phyloP scores from a whole-genome alignment of 2,797 vertebrate genomes.

The Gymnothorax javanicus region DNA sequence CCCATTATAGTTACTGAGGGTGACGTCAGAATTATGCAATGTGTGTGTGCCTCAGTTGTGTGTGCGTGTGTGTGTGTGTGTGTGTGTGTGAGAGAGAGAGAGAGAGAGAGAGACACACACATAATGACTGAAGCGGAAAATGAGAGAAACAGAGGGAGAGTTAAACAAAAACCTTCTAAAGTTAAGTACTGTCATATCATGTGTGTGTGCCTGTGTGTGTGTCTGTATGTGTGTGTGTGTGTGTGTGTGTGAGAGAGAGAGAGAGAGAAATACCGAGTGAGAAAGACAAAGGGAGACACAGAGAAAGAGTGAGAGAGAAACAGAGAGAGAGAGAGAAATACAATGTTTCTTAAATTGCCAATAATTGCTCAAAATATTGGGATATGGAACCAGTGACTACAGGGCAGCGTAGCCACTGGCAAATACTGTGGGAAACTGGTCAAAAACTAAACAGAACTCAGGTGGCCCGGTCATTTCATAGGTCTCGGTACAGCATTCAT shows the following conservation, averaged over 20 bases:
- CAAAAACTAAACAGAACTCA: neutral
- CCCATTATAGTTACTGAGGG: conserved; percentile 15
- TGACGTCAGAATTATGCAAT: neutral
- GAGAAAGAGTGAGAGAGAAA: too few species aligned
- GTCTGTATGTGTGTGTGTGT: too few species aligned
- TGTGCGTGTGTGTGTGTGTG: neutral
- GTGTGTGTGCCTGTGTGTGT: too few species aligned
- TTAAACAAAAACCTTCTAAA: too few species aligned
- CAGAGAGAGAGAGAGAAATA: too few species aligned
- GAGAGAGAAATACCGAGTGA: too few species aligned
- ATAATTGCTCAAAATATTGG: neutral
- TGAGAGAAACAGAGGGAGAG: neutral
- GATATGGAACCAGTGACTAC: neutral
- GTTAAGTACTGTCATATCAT: too few species aligned
- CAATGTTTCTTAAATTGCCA: neutral
- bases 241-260: too few species aligned
- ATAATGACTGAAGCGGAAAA: too few species aligned
- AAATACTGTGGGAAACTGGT: neutral
- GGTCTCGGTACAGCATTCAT: neutral
- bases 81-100: neutral
- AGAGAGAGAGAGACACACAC: neutral
- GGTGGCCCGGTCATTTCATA: neutral
- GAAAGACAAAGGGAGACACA: too few species aligned
- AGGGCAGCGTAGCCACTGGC: neutral
- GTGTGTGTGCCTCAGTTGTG: neutral